Base-by-base conservation (phyloP, 2,797 vertebrate species). In the Characodon lateralis region DNA sequence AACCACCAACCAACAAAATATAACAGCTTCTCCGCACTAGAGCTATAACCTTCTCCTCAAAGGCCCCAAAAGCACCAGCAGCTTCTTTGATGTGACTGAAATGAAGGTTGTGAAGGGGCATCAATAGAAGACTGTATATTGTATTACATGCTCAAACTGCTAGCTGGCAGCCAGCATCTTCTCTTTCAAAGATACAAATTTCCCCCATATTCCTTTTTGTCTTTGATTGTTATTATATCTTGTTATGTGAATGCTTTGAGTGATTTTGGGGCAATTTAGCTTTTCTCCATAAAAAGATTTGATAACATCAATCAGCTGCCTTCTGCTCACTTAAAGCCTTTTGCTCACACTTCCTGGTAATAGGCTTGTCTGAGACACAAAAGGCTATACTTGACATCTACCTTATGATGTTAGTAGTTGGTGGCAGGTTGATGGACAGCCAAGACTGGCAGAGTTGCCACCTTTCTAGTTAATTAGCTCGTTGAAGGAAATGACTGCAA, bases 401-500 rank as follows among this genome's bases (percentile, higher is more conserved):
- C 94, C 90, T 96, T 95, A 95, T 93, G 94, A 94, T 96, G 96
- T 96, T 95, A 95, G 90, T 94, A 83, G 85, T 91, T 95, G 95
- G 92, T 94, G 89, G 89, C 91, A 94, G 91, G 81, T 95, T 98
- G 97, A 99, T 63, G 93, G 97, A 97, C 94, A 95, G 94, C 89
- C 85, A 85, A 90, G 95, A 96, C 96, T 95, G 94, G 94, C 91
- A 83, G 89, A 50, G 86, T 94, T 95, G 92, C 94, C 94, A 94
- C 93, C 79, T 85, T 74, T 87, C 90, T 81, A 58, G 65, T 95
- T 98, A 98, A 99, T 98, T 97, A 98, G 94, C 94, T 95, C 95
- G 95, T 95, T 83, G 94, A 94, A 94, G 89, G 90, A 96, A 93
- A 95, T 95, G 84, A 92, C 89, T 94, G 94, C 94, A 94, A 95